Evolutionary conservation across 1,140 invertebrate species (phyloP), one percentile per base, ranked within the genome.

Genomic region (Drosophila rhopaloa): DNA sequence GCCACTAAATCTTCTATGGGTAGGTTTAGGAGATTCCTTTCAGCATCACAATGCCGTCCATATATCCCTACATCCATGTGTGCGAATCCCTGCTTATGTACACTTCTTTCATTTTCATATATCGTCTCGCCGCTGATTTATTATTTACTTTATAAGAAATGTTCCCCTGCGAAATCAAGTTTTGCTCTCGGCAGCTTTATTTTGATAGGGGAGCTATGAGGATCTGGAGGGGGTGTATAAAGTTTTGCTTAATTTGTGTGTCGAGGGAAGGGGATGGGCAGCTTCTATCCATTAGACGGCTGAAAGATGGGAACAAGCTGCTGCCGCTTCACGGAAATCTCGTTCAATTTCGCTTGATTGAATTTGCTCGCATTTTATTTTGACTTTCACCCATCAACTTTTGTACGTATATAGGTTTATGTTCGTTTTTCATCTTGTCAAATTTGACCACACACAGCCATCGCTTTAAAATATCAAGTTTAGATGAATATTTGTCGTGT

Each of bases 301-400:
- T 4, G 7, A 9, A 11, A 57, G 56, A 50, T 41, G 56, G 32
- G 48, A n/a, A 38, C 38, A 7, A 35, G 27, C 9, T 16, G 73
- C 4, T 54, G 48, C 13, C 32, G 40, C 60, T 86, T 89, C 82
- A 86, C 62, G 76, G 82, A 86, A 86, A 89, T 86, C 82, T 86
- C 73, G 76, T 83, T 75, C 72, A 89, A 89, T 89, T 76, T 72
- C 76, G 82, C 83, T 89, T 83, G 83, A 86, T 86, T 86, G 70
- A 86, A 86, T 86, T 79, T 82, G 77, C 58, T 53, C 72, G 79
- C 68, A 79, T 71, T 70, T 77, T 76, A 76, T 76, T 61, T 68
- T 71, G 54, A 41, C 54, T 50, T 38, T 16, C 27, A 9, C 24
- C 10, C 19, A 13, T 38, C 4, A n/a, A 13, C 44, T 51, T 14